phyloP scores from a whole-genome alignment of 1,140 invertebrate genomes.

The Dermatophagoides farinae region DNA sequence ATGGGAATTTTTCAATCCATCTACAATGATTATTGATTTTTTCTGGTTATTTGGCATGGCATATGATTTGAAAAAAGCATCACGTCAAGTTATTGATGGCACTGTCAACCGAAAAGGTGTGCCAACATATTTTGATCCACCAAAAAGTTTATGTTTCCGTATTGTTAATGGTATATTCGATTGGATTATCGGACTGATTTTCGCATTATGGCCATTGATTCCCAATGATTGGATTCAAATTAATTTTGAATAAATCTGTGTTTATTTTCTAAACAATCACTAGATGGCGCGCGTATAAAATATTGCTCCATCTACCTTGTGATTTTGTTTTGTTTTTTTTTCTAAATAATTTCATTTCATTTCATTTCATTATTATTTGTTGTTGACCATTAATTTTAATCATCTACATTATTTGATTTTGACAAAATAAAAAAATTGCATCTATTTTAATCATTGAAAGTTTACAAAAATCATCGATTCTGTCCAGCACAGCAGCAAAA shows the following conservation, averaged over 20 bases:
- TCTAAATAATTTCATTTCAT: too few relatives aligned
- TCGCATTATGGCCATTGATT: conserved; percentile 3
- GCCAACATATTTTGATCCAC: conserved; percentile 4
- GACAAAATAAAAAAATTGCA: too few relatives aligned
- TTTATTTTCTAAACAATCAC: too few relatives aligned
- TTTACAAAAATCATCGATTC: too few relatives aligned
- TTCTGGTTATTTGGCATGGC: conserved; percentile 36
- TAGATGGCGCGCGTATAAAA: too few relatives aligned
- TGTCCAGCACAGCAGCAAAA: neutral
- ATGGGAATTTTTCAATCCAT: conserved; percentile 44
- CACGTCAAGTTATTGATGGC: neutral
- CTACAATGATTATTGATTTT: conserved; percentile 37
- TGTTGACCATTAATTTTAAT: too few relatives aligned
- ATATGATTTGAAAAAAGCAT: conserved; percentile 30
- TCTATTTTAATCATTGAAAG: too few relatives aligned
- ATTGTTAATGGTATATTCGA: conserved; percentile 1
- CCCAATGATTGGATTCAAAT: conserved; percentile 2
- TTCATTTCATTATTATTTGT: too few relatives aligned
- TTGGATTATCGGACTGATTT: neutral
- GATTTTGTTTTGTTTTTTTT: too few relatives aligned
- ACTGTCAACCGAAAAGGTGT: conserved; percentile 6
- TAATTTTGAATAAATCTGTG: too few relatives aligned
- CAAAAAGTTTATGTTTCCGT: neutral
- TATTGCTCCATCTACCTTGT: too few relatives aligned
- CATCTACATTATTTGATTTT: too few relatives aligned